Conservation (phyloP, 2,113 vertebrate genomes). For the Pimephales promelas region DNA sequence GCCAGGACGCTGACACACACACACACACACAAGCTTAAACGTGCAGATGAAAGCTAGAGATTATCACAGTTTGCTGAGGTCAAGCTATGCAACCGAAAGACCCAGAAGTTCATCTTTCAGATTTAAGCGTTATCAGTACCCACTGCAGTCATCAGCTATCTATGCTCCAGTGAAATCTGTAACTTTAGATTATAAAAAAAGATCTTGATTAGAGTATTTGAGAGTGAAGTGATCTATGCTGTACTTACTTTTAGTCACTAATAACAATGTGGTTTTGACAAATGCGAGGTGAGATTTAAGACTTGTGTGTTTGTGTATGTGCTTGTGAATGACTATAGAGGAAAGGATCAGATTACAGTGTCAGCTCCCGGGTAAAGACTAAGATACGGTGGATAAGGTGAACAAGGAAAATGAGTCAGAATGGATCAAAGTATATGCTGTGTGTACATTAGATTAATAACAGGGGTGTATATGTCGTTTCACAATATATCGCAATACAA, state of each 20-base stretch:
- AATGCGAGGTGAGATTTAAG: conserved; percentile 35
- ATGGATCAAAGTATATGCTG: conserved; percentile 68
- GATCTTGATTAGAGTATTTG: conserved; percentile 60
- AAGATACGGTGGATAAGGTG: background rate
- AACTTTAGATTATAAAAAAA: conserved; percentile 53
- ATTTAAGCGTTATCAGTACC: background rate
- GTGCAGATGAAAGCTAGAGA: conserved; percentile 13
- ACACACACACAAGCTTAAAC: conserved; percentile 15
- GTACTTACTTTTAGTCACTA: conserved; percentile 60
- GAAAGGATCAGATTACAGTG: conserved; percentile 35
- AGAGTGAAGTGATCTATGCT: conserved; percentile 47
- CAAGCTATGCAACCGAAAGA: conserved; percentile 14
- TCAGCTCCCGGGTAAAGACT: conserved; percentile 44
- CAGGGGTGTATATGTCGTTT: no score
- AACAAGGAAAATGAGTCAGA: background rate
- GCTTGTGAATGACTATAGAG: conserved; percentile 15
- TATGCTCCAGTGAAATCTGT: background rate
- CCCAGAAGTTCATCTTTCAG: background rate
- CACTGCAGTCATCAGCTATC: background rate
- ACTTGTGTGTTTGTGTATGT: conserved; percentile 30
- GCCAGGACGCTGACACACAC: conserved; percentile 7
- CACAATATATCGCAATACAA: no score
- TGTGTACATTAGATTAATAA: background rate
- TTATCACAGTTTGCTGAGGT: conserved; percentile 30
- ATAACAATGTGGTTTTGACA: conserved; percentile 62